A percentile compares a stretch with the other conserved stretches of the same genome.
Evolutionary conservation across 2,888 invertebrate genomes (phyloP).

Genomic region (Papilio gigon): DNA sequence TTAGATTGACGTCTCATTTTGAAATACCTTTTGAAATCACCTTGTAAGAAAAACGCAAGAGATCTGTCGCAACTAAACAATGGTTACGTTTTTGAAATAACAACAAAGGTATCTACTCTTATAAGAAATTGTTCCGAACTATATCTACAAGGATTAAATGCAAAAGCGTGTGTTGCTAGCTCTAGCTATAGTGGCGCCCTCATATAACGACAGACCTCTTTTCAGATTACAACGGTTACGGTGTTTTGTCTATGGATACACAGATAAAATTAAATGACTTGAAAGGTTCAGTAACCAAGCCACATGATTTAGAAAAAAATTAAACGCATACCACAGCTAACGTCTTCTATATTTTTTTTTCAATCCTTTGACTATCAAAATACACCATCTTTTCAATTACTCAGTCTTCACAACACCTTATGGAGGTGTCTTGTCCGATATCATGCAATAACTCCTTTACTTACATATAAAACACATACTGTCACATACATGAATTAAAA

Average conservation of each 20-base stretch:
- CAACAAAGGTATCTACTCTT: neutral
- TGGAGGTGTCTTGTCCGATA: constrained; percentile 52
- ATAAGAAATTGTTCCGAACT: neutral
- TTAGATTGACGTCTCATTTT: too few species aligned
- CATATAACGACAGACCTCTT: neutral
- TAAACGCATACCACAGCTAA: too few species aligned
- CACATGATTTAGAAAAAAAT: neutral
- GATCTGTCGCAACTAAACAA: neutral
- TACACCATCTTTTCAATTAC: constrained; percentile 38
- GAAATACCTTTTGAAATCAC: too few species aligned
- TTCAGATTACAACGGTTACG: neutral
- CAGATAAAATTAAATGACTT: neutral
- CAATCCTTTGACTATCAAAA: constrained; percentile 26
- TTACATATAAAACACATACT: constrained; percentile 17
- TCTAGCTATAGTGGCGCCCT: neutral
- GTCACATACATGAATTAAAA: neutral
- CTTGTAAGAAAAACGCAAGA: neutral
- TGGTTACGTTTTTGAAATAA: neutral
- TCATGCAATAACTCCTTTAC: constrained; percentile 25
- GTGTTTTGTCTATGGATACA: constrained; percentile 14
- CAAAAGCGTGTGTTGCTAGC: neutral
- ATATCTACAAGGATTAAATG: neutral
- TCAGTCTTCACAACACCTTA: constrained; percentile 62
- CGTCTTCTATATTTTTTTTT: neutral
- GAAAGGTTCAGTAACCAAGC: too few species aligned